phyloP scores from a whole-genome alignment of 2,888 invertebrate genomes.

The Pristionchus mayeri region DNA sequence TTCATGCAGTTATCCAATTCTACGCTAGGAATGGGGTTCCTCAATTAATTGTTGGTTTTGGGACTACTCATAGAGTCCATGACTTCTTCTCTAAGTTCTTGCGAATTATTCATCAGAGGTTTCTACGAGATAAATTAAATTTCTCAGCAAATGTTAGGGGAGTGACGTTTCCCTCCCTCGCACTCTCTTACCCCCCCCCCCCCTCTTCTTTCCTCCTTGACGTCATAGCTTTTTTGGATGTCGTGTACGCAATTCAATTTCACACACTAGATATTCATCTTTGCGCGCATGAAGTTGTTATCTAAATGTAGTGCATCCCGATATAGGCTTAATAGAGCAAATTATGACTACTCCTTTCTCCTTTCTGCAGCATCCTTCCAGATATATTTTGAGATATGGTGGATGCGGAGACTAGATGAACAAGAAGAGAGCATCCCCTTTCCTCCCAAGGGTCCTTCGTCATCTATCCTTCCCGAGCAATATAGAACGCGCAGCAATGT shows the following conservation, averaged over 20 bases:
- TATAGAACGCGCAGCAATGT: not conserved
- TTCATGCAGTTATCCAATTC: too few species aligned
- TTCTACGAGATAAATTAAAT: too few species aligned
- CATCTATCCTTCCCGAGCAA: not conserved
- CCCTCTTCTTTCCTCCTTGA: not conserved
- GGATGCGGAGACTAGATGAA: not conserved
- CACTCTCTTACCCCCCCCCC: not conserved
- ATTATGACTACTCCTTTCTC: not conserved
- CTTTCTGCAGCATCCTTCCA: not conserved
- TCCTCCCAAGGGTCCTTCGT: not conserved
- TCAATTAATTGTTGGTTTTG: too few species aligned
- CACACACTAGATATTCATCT: not conserved
- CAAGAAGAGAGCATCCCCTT: not conserved
- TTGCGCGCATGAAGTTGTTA: not conserved
- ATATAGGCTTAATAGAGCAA: constrained; percentile 11
- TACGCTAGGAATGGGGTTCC: too few species aligned
- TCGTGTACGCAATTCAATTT: constrained; percentile 12
- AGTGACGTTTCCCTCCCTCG: not conserved
- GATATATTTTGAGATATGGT: constrained; percentile 1
- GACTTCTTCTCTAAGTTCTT: too few species aligned
- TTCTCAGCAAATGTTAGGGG: not conserved
- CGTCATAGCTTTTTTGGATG: not conserved
- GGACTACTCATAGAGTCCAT: too few species aligned
- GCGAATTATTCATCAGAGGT: too few species aligned
- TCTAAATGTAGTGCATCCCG: not conserved